A percentile compares a stretch with the other conserved stretches of the same genome.
These are phyloP conservation scores for Pandemis cinnamomeana DNA, from an alignment of 2,888 invertebrate species.

Conservation along the genomic window DNA sequence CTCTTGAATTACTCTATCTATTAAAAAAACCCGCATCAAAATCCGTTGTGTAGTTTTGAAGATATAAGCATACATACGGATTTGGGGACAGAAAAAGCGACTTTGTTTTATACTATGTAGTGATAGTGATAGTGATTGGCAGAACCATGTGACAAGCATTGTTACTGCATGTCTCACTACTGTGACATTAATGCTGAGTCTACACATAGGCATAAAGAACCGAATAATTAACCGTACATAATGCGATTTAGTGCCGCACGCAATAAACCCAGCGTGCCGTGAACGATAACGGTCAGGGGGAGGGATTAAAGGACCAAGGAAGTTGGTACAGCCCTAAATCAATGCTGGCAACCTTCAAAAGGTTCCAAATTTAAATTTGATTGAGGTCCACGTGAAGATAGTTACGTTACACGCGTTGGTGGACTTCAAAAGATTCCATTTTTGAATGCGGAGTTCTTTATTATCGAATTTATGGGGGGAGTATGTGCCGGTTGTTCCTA, in stretches of 20 bases:
- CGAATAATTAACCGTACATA: conserved; percentile 54
- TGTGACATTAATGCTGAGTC: conserved; percentile 34
- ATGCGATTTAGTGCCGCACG: conserved; percentile 51
- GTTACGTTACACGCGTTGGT: conserved; percentile 6
- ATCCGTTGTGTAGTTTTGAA: no score
- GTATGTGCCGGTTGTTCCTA: no score
- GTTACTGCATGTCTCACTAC: not conserved
- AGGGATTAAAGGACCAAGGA: conserved; percentile 36
- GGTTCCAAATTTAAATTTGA: conserved; percentile 38
- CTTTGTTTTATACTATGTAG: no score
- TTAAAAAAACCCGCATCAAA: no score
- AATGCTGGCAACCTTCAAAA: conserved; percentile 38
- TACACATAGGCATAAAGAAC: conserved; percentile 48
- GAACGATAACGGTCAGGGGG: conserved; percentile 44
- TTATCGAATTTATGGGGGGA: not conserved
- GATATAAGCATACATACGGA: no score
- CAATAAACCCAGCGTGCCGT: conserved; percentile 48
- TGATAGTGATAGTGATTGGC: no score
- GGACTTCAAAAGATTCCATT: conserved; percentile 8
- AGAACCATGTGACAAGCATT: not conserved
- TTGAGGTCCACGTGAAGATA: conserved; percentile 4
- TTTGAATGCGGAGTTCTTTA: not conserved
- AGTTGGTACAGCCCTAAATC: conserved; percentile 27
- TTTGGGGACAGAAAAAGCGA: no score
- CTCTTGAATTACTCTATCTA: no score